Percentiles rank a stretch among this genome's conserved stretches.
These are phyloP conservation scores for Aphodius granarius DNA, from an alignment of 2,888 invertebrate genomes.

Conservation along the genomic window DNA sequence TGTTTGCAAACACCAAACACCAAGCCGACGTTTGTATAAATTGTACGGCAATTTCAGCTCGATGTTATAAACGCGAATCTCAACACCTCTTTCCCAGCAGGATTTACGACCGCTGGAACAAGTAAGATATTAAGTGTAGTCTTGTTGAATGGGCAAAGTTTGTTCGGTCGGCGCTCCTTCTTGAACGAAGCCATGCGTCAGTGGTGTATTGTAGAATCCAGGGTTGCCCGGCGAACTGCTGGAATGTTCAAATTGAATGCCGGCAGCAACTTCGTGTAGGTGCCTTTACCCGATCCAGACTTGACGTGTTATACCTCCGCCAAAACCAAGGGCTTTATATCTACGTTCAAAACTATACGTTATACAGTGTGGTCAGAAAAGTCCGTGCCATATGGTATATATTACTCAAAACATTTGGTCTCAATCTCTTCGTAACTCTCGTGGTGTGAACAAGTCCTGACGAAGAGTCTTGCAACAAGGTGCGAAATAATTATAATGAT, in stretches of 20 bases:
- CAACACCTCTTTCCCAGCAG: neutral
- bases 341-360: too few relatives aligned
- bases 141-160: neutral
- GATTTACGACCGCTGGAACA: neutral
- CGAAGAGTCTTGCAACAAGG: too few relatives aligned
- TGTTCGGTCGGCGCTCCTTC: neutral
- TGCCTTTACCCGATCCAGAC: neutral
- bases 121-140: neutral
- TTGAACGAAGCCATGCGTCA: neutral
- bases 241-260: neutral
- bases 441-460: too few relatives aligned
- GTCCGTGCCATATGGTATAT: too few relatives aligned
- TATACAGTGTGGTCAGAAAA: too few relatives aligned
- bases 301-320: too few relatives aligned
- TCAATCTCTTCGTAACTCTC: too few relatives aligned
- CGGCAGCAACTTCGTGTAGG: neutral
- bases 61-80: neutral
- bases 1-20: neutral
- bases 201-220: neutral
- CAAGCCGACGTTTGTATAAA: neutral
- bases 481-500: too few relatives aligned
- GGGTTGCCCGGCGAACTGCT: neutral
- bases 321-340: too few relatives aligned
- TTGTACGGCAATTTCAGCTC: neutral
- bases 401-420: too few relatives aligned